Conservation (phyloP, 2,888 invertebrate genomes). For the Drosophila multiciliata region DNA sequence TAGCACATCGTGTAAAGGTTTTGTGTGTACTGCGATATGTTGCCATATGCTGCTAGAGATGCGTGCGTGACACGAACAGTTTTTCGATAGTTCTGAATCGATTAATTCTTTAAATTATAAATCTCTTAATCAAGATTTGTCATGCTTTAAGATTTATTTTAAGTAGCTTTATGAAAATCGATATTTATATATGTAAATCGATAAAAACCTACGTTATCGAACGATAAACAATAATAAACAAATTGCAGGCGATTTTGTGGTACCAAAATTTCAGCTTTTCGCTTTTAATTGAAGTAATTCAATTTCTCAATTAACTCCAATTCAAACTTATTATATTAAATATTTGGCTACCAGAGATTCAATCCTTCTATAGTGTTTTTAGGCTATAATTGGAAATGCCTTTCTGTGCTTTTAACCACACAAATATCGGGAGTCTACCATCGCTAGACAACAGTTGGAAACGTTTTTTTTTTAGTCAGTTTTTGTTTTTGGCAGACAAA, state of each 20-base stretch:
- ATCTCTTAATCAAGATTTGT: neutral
- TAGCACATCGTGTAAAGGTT: slow-evolving; percentile 66
- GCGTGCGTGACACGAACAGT: slow-evolving; percentile 36
- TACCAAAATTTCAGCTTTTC: too few relatives aligned
- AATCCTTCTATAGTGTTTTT: neutral
- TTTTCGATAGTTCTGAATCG: neutral
- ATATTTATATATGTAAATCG: too few relatives aligned
- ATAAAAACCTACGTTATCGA: too few relatives aligned
- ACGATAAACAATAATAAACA: too few relatives aligned
- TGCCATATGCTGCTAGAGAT: slow-evolving; percentile 19
- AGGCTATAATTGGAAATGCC: neutral
- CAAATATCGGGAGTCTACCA: neutral
- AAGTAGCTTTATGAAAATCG: too few relatives aligned
- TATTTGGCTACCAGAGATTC: neutral
- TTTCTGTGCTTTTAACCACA: neutral
- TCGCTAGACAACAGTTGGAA: slow-evolving; percentile 27
- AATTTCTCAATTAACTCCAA: too few relatives aligned
- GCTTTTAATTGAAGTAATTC: too few relatives aligned
- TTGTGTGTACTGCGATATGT: slow-evolving; percentile 25
- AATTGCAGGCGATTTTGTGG: too few relatives aligned
- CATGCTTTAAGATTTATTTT: too few relatives aligned
- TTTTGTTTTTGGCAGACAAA: slow-evolving; percentile 37
- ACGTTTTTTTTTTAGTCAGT: slow-evolving; percentile 5
- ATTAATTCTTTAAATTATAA: neutral
- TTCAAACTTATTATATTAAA: neutral